Base-by-base conservation (phyloP, 2,113 vertebrate genomes). In the Uria aalge region DNA sequence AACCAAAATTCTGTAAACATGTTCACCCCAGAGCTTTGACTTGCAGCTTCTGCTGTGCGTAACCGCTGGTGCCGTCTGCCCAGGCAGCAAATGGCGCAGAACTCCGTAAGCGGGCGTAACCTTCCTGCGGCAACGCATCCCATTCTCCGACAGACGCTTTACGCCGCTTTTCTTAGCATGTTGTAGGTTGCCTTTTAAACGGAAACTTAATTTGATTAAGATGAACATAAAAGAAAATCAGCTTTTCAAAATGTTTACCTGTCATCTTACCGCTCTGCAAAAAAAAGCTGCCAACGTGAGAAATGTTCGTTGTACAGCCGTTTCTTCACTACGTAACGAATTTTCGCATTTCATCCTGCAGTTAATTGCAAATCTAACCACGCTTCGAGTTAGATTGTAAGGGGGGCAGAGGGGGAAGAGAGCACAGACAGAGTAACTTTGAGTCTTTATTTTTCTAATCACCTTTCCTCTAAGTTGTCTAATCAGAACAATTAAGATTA, bases 161-260 rank as follows among this genome's bases (percentile, higher is more conserved):
- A 60, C 88, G 98, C 97, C 97, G 97, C 97, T 98, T 98, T 95
- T 85, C 97, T 97, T 96, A 89, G 98, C 98, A 98, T 98, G 98
- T 94, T 91, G 55, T 91, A 96, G 96, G 96, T 96, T 96, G 93
- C 90, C 97, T 94, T 97, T 96, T 93, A 87, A 96, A 87, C 14
- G 85, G 88, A 97, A 91, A 93, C 88, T 98, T 96, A 96, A 97
- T 97, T 94, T 97, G 94, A 96, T 97, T 97, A 97, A 97, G 96
- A 96, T 79, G 98, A 98, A 98, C 98, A 98, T 98, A 98, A 98
- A 98, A 98, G 98, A 98, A 98, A 98, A 98, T 97, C 88, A 60
- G n/a, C 38, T 82, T 85, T 75, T 71, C 59, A 41, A 72, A 85
- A 41, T 23, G 72, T 72, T 93, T 92, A 66, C 81, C 72, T 85